Evolutionary conservation across 1,140 invertebrate genomes (phyloP).

Genomic region (Habropoda laboriosa): DNA sequence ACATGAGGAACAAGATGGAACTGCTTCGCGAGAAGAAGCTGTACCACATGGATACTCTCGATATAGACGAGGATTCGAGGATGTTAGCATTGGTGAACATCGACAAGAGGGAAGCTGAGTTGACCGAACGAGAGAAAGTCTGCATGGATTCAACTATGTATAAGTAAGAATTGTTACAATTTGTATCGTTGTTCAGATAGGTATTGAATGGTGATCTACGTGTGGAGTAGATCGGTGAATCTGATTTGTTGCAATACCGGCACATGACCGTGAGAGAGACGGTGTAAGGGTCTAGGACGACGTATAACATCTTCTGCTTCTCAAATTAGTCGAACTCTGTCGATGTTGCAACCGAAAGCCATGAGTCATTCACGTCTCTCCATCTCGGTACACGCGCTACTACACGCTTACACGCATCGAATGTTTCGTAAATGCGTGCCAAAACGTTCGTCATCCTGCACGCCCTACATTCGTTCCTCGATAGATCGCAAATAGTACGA

Average conservation of each 20-base stretch:
- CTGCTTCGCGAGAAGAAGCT: slow-evolving; percentile 72
- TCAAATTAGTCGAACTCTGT: slow-evolving; percentile 64
- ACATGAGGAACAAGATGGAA: slow-evolving; percentile 75
- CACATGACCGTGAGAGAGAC: slow-evolving; percentile 49
- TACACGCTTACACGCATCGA: not conserved
- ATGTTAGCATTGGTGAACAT: slow-evolving; percentile 67
- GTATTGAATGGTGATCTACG: too few species aligned
- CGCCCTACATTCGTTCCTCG: slow-evolving; percentile 60
- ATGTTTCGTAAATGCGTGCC: slow-evolving; percentile 46
- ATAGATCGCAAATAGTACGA: slow-evolving; percentile 55
- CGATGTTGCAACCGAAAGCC: slow-evolving; percentile 64
- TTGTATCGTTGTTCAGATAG: too few species aligned
- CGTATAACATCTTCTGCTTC: slow-evolving; percentile 55
- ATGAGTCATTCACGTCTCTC: slow-evolving; percentile 66
- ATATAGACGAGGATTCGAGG: slow-evolving; percentile 67
- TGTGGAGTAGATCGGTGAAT: not conserved
- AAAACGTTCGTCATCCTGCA: slow-evolving; percentile 44
- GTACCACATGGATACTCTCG: slow-evolving; percentile 66
- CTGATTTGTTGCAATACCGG: slow-evolving; percentile 36
- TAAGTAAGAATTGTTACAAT: too few species aligned
- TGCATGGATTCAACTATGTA: slow-evolving; percentile 69
- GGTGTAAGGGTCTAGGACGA: slow-evolving; percentile 68
- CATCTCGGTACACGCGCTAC: not conserved
- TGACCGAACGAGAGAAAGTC: slow-evolving; percentile 65
- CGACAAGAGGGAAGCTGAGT: slow-evolving; percentile 55